Evolutionary conservation across 2,888 invertebrate species (phyloP).

Genomic region (Noctua comes): DNA sequence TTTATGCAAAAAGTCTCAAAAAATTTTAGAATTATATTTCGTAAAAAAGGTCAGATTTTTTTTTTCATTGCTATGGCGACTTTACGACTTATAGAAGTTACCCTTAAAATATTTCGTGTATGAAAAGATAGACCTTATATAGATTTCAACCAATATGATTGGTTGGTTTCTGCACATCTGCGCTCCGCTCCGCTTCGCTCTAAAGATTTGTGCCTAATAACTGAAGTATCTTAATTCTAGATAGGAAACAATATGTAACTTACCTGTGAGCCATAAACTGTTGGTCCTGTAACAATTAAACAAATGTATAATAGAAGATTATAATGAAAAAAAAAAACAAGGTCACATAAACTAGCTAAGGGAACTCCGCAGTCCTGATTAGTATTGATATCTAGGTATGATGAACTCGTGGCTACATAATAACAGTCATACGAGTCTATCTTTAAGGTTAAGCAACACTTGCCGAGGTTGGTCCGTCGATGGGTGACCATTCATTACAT

Average conservation of each 20-base stretch:
- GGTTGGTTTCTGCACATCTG: too few species aligned
- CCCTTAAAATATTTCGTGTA: too few species aligned
- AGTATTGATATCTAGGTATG: background rate
- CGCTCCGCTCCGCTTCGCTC: too few species aligned
- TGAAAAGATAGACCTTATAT: too few species aligned
- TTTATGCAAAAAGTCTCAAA: too few species aligned
- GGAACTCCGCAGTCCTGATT: background rate
- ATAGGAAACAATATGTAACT: background rate
- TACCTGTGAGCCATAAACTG: background rate
- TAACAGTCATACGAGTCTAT: background rate
- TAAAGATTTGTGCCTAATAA: background rate
- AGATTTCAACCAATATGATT: too few species aligned
- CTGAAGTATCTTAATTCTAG: background rate
- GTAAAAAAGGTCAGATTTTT: too few species aligned
- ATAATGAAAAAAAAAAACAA: background rate
- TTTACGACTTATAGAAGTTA: too few species aligned
- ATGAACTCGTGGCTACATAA: background rate
- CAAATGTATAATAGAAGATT: background rate
- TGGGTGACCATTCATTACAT: background rate
- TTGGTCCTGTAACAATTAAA: conserved; percentile 1
- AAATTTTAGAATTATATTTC: too few species aligned
- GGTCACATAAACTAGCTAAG: background rate
- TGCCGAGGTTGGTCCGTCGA: background rate
- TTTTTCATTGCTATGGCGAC: too few species aligned
- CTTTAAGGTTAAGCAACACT: background rate